Conservation (phyloP, 2,113 vertebrate genomes). For the Hystrix cristata region DNA sequence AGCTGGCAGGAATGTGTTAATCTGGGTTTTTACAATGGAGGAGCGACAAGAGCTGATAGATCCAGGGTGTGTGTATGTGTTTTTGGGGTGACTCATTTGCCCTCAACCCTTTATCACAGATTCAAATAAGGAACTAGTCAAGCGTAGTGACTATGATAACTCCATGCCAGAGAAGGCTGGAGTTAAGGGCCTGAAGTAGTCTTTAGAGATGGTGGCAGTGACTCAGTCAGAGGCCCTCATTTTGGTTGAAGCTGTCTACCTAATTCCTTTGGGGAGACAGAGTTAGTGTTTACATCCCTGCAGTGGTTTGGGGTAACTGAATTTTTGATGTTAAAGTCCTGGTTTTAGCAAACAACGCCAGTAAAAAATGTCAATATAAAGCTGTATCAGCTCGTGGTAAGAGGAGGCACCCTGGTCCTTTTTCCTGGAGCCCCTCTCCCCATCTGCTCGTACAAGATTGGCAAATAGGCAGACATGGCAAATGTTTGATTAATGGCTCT, state of each 20-base stretch:
- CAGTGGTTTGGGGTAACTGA: neutral
- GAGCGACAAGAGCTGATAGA: neutral
- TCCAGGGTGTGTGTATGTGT: too few relatives aligned
- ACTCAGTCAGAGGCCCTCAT: too few relatives aligned
- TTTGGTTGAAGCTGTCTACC: neutral
- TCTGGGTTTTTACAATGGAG: neutral
- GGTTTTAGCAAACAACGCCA: neutral
- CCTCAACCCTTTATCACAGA: neutral
- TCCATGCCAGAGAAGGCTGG: neutral
- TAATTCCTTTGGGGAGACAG: neutral
- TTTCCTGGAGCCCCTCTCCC: neutral
- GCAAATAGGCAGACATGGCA: neutral
- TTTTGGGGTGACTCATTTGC: neutral
- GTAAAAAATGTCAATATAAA: neutral
- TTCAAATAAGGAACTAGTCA: constrained; percentile 16
- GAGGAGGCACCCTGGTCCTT: neutral
- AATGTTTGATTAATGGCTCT: neutral
- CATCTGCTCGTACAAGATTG: neutral
- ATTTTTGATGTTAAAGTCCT: neutral
- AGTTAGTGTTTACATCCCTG: neutral
- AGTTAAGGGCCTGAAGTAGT: neutral
- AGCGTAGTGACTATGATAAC: neutral
- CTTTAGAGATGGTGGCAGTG: neutral
- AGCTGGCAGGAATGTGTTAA: neutral
- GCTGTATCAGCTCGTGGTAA: neutral